Base-by-base conservation (phyloP, 2,888 invertebrate genomes). In the Sphaerophoria rueppellii region DNA sequence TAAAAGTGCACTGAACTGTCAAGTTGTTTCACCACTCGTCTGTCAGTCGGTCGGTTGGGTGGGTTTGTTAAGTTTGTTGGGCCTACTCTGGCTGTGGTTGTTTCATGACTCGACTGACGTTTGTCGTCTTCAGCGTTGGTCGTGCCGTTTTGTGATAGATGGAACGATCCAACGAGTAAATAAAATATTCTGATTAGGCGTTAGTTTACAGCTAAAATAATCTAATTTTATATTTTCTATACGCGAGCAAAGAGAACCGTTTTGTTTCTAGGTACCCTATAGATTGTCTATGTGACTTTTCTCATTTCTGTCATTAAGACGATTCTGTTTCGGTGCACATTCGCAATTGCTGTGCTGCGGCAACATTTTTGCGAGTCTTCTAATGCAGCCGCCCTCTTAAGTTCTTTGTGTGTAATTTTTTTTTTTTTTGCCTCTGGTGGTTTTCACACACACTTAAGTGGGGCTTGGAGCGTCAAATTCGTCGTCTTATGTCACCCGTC, bases 401-500 rank as follows among this genome's bases (percentile, higher is more conserved):
- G 75, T 71, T 75, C 75, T 80, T 80, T 76, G 71, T 81, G 32
- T 48, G 14, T 67, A 2, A 24, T 24, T 24, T 24, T 16, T 40
- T 37, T 73, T 14, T 43, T 37, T 73, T 37, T 71, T n/a, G n/a
- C n/a, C 55, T 52, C 54, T 61, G 34, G 37, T 72, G 37, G 50
- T 61, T 40, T 58, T 60, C 43, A 16, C 60, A 52, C 48, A 37
- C 48, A 35, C 46, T 67, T 11, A 75, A 70, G 65, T 52, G 75
- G 76, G 32, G 65, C 35, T 57, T 67, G 52, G 76, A 82, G 87
- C 82, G 88, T 88, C 87, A 89, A 88, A 89, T 88, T 89, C 88
- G 88, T 88, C 89, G 88, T 88, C 88, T 89, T 89, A 87, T 88
- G 87, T 83, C 89, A 87, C 87, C 86, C 79, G 86, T 73, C 63